A percentile compares a stretch with the other conserved stretches of the same genome.
phyloP scores from a whole-genome alignment of 2,113 vertebrate species.

The Hipposideros armiger region DNA sequence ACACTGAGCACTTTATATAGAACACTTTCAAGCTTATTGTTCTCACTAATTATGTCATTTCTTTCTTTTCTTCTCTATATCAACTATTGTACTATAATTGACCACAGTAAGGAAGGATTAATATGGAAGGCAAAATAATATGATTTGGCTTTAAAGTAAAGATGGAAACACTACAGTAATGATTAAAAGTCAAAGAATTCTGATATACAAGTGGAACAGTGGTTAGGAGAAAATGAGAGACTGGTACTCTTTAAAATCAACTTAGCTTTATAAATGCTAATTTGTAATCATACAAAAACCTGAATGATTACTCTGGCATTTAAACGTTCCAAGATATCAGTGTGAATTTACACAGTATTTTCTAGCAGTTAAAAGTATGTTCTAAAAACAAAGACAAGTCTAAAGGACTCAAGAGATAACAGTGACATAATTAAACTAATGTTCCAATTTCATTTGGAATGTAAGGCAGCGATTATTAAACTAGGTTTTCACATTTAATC shows the following conservation, averaged over 20 bases:
- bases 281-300: conserved; percentile 49
- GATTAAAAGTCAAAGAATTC: conserved; percentile 48
- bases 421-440: conserved; percentile 8
- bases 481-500: conserved; percentile 9
- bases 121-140: conserved; percentile 36
- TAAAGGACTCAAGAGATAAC: background rate
- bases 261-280: conserved; percentile 32
- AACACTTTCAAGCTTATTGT: conserved; percentile 32
- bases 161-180: conserved; percentile 16
- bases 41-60: background rate
- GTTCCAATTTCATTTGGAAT: conserved; percentile 37
- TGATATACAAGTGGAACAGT: background rate
- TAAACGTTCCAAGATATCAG: conserved; percentile 44
- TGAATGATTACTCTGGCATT: conserved; percentile 34
- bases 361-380: conserved; percentile 46
- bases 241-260: background rate
- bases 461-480: conserved; percentile 45
- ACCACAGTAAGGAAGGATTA: background rate
- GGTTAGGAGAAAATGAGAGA: conserved; percentile 22
- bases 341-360: conserved; percentile 52
- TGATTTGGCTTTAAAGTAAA: conserved; percentile 21
- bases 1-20: background rate
- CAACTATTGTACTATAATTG: background rate
- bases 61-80: background rate
- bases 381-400: conserved; percentile 39